Evolutionary conservation across 2,888 invertebrate genomes (phyloP), one percentile per base, ranked within the genome.

Genomic region (Mamestra brassicae): DNA sequence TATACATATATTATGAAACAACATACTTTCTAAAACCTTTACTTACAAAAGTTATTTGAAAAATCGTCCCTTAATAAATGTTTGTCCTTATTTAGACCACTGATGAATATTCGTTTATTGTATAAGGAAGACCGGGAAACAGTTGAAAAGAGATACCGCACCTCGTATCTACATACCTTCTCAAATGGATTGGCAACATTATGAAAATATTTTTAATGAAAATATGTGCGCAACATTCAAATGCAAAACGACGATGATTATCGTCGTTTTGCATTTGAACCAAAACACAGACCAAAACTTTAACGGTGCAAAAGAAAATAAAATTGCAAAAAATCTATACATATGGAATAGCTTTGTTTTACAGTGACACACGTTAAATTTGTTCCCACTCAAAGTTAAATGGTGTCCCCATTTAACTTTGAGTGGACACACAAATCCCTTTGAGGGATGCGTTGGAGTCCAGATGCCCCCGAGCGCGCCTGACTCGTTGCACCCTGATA

Each of bases 381-480:
- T 38, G 38, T 66, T 42, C 26, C 38, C 62, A 71, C 55, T 81
- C 74, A 58, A 63, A 72, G 75, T 79, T 81, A 83, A 89, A 86
- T 85, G 79, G 38, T 8, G 81, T 78, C 74, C 80, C 81, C 77
- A 38, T 38, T 26, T 26, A 26, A 26, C 26, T 26, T 26, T 26
- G 26, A 26, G 26, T 26, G 26, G 26, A 26, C 26, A 38, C 4
- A 60, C 63, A 62, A 67, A 74, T 68, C 76, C 82, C 81, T 89
- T 85, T 85, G 85, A 85, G 78, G 71, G 64, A 66, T 69, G 64
- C 80, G 81, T 78, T 62, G 74, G 42, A 71, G 63, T 74, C 69
- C 61, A 57, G 71, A 60, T 58, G 69, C 58, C 63, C 73, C 63
- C 17, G 26, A 11, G 5, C 7, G 62, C 6, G 13, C 69, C 64